Evolutionary conservation across 2,113 vertebrate genomes (phyloP).

Genomic region (Chroicocephalus ridibundus): DNA sequence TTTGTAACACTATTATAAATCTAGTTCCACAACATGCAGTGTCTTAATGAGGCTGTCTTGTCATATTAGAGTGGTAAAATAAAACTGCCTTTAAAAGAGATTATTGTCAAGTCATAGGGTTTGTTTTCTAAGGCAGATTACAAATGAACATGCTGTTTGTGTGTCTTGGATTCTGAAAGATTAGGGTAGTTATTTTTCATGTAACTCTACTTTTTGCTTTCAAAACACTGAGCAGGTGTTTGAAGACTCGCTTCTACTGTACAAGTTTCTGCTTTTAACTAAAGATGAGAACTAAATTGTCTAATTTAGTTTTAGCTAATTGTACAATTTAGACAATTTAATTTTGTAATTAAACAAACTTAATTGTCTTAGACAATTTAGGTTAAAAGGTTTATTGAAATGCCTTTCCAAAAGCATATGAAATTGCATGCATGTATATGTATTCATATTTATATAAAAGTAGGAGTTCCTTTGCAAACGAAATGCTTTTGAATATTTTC

Average conservation of each 20-base stretch:
- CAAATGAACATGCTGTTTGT: background rate
- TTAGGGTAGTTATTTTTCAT: background rate
- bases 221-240: background rate
- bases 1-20: background rate
- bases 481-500: background rate
- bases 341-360: background rate
- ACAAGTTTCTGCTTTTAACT: background rate
- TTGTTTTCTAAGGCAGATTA: background rate
- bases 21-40: background rate
- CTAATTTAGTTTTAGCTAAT: background rate
- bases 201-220: background rate
- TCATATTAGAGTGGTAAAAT: background rate
- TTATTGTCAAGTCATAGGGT: background rate
- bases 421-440: fast-evolving
- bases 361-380: background rate
- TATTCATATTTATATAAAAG: background rate
- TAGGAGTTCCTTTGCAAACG: background rate
- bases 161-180: background rate
- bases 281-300: background rate
- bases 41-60: background rate
- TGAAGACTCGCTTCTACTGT: background rate
- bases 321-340: background rate
- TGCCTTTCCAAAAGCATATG: background rate
- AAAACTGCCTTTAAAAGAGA: background rate
- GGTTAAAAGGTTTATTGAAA: background rate